phyloP scores from a whole-genome alignment of 2,113 vertebrate species.

The Lepus europaeus region DNA sequence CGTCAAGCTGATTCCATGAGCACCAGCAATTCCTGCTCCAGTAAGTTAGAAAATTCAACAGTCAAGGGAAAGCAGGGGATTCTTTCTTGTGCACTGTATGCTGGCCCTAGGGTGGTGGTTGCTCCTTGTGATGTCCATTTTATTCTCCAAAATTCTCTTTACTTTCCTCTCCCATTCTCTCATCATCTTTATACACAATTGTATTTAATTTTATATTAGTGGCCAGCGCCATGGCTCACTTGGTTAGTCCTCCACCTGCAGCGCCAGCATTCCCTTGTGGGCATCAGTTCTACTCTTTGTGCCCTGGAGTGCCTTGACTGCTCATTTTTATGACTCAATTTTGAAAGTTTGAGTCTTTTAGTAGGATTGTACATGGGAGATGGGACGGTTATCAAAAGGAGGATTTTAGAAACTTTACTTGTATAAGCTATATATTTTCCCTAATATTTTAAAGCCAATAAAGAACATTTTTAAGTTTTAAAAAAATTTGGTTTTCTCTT shows the following conservation, averaged over 20 bases:
- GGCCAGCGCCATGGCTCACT: too few species aligned
- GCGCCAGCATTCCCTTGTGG: too few species aligned
- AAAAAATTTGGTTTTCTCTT: background rate
- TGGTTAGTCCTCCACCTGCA: too few species aligned
- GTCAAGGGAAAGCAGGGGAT: rapidly evolving
- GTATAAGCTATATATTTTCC: background rate
- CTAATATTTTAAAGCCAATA: background rate
- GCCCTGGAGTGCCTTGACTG: background rate
- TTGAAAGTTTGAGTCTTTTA: background rate
- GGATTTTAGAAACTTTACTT: background rate
- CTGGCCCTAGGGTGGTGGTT: background rate
- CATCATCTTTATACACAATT: background rate
- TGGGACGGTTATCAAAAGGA: rapidly evolving
- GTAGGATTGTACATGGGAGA: background rate
- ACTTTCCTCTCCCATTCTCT: background rate
- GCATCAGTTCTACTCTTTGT: background rate
- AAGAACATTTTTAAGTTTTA: background rate
- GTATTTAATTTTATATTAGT: background rate
- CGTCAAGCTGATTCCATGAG: background rate
- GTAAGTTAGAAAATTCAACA: background rate
- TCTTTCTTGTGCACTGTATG: rapidly evolving
- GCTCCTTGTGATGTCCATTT: background rate
- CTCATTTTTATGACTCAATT: background rate
- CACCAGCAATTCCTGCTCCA: background rate
- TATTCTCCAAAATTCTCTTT: background rate